phyloP scores from a whole-genome alignment of 2,888 invertebrate genomes.

The Microplitis deprimator region DNA sequence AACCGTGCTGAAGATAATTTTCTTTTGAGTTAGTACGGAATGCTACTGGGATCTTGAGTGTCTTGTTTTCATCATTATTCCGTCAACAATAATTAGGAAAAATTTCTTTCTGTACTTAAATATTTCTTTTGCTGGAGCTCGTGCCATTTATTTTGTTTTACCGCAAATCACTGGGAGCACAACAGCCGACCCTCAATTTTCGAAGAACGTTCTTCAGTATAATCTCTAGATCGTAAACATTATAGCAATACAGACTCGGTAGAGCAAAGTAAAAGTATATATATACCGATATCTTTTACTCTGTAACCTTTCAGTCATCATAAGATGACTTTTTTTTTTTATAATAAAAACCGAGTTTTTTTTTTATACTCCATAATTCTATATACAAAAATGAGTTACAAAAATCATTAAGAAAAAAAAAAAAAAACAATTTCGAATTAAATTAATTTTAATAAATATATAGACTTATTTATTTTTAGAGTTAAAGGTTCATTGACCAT shows the following conservation, averaged over 20 bases:
- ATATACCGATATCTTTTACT: background rate
- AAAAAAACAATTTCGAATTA: background rate
- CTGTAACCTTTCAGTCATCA: conserved; percentile 8
- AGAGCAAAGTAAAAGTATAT: conserved; percentile 12
- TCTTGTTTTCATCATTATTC: conserved; percentile 8
- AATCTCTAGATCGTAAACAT: conserved; percentile 13
- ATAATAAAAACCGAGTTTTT: background rate
- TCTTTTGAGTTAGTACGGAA: background rate
- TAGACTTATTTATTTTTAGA: background rate
- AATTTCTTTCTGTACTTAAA: conserved; percentile 24
- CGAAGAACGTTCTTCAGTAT: conserved; percentile 26
- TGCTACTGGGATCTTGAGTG: conserved; percentile 1
- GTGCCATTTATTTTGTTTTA: conserved; percentile 15
- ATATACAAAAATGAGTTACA: too few relatives aligned
- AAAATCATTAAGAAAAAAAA: background rate
- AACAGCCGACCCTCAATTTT: conserved; percentile 28
- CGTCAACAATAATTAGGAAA: conserved; percentile 28
- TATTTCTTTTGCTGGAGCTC: conserved; percentile 27
- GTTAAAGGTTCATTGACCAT: conserved; percentile 37
- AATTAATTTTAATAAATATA: conserved; percentile 9
- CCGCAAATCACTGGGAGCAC: conserved; percentile 3
- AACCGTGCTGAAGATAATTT: background rate
- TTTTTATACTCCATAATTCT: too few relatives aligned
- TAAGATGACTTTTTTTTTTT: conserved; percentile 8
- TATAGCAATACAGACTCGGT: background rate